Evolutionary conservation across 2,888 invertebrate species (phyloP).

Genomic region (Eristalis intricaria): DNA sequence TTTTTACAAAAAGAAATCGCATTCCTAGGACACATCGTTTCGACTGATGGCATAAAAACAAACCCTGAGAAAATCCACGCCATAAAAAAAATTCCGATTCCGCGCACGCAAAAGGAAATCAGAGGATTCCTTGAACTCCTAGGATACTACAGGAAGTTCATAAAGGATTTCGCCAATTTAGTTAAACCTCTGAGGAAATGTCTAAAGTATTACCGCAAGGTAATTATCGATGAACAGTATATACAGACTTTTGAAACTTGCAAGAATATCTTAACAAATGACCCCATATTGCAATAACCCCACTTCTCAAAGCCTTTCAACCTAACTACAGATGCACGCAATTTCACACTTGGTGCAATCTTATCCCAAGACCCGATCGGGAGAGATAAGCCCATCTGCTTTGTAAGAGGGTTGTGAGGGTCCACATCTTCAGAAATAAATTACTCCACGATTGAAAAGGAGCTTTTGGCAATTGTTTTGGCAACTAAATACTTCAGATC

Average conservation of each 20-base stretch:
- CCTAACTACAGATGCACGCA: neutral
- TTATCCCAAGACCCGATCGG: neutral
- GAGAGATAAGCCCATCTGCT: neutral
- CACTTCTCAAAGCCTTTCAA: no score
- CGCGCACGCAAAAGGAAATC: no score
- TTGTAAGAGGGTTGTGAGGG: neutral
- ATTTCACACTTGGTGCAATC: neutral
- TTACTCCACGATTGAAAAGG: neutral
- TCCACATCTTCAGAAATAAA: neutral
- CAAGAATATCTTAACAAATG: no score
- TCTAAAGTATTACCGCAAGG: neutral
- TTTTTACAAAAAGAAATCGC: no score
- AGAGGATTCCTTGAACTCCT: neutral
- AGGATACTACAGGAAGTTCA: neutral
- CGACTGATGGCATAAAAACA: no score
- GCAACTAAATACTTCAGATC: no score
- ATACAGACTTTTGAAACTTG: neutral
- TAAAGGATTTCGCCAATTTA: no score
- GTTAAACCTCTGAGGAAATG: neutral
- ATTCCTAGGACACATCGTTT: no score
- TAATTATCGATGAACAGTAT: neutral
- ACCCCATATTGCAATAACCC: no score
- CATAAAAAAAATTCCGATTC: no score
- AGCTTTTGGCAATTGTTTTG: neutral
- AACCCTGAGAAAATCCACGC: no score